phyloP scores from a whole-genome alignment of 2,797 vertebrate species.

The Anas acuta region DNA sequence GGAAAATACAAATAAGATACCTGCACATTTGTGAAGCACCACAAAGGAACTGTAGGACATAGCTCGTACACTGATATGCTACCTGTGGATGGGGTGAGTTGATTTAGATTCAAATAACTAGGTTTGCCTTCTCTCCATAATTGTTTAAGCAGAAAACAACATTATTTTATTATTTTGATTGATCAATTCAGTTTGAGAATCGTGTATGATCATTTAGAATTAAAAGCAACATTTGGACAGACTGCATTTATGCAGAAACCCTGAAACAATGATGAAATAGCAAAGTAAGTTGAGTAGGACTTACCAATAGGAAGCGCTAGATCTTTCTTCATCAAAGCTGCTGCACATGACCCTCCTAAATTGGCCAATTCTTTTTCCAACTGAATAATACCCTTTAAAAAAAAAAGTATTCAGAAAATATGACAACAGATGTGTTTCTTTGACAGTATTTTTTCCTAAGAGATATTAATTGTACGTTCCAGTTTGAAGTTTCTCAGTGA shows the following conservation, averaged over 20 bases:
- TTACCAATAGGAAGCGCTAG: constrained; percentile 94
- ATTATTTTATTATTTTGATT: not conserved
- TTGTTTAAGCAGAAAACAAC: not conserved
- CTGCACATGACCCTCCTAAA: constrained; percentile 95
- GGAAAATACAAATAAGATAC: constrained; percentile 10
- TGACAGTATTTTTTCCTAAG: not conserved
- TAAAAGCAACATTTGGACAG: not conserved
- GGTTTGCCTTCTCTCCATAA: not conserved
- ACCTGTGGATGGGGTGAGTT: not conserved
- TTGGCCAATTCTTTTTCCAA: constrained; percentile 97
- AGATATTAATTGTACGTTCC: not conserved
- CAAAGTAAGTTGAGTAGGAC: not conserved
- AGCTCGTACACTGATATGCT: not conserved
- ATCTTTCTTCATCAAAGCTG: constrained; percentile 99
- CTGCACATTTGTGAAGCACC: not conserved
- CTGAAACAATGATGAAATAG: not conserved
- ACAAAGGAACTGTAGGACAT: not conserved
- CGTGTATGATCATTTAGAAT: not conserved
- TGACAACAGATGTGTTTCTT: not conserved
- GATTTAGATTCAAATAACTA: not conserved
- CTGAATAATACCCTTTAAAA: constrained; percentile 95
- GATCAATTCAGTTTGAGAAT: not conserved
- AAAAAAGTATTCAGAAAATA: not conserved
- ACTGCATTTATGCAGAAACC: not conserved
- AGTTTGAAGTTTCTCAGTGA: not conserved